Evolutionary conservation across 2,888 invertebrate genomes (phyloP).

Genomic region (Catocala nupta): DNA sequence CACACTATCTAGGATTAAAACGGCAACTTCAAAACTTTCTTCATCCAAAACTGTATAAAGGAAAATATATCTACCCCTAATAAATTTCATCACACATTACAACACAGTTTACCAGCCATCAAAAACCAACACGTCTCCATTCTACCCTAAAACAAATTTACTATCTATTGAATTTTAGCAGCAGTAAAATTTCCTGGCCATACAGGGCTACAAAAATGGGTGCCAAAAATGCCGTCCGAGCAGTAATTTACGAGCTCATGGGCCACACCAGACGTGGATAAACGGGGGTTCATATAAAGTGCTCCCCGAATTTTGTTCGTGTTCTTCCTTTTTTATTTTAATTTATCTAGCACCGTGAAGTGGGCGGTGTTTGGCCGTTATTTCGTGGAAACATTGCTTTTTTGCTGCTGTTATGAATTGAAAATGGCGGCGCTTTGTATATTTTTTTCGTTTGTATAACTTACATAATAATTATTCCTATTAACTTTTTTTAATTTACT

Average conservation of each 20-base stretch:
- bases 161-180: conserved; percentile 55
- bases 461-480: neutral
- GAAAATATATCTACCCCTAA: neutral
- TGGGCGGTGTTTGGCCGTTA: conserved; percentile 55
- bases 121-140: conserved; percentile 8
- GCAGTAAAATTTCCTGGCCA: conserved; percentile 50
- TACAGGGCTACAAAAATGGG: conserved; percentile 59
- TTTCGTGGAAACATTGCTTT: conserved; percentile 48
- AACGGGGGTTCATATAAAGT: conserved; percentile 67
- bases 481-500: neutral
- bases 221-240: conserved; percentile 61
- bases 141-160: conserved; percentile 28
- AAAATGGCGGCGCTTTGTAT: conserved; percentile 26
- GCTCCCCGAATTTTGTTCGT: conserved; percentile 61
- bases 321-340: conserved; percentile 60
- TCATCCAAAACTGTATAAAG: neutral
- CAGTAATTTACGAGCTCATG: conserved; percentile 62
- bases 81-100: neutral
- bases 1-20: no score
- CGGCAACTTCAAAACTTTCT: neutral
- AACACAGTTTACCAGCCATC: conserved; percentile 4
- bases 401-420: conserved; percentile 42
- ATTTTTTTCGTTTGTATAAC: conserved; percentile 3
- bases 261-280: conserved; percentile 60
- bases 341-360: conserved; percentile 67